Percentiles rank a stretch among this genome's conserved stretches.
Evolutionary conservation across 2,113 vertebrate genomes (phyloP).

Genomic region (Notothenia rossii): DNA sequence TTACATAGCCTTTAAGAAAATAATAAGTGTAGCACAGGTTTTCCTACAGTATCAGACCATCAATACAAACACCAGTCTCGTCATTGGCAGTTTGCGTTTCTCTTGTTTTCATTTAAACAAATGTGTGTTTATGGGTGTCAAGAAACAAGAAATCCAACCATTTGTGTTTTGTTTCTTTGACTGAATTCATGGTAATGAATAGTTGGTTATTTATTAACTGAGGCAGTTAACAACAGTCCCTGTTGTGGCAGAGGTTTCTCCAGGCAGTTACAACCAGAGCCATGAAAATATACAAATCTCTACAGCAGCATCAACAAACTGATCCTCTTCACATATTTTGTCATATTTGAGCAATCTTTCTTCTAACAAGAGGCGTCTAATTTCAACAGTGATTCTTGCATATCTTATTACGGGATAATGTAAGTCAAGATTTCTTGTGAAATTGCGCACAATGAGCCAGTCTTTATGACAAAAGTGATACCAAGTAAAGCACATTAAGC

Average conservation of each 20-base stretch:
- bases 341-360: not conserved
- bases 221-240: not conserved
- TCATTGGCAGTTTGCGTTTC: constrained; percentile 19
- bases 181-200: constrained; percentile 43
- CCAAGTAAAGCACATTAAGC: not conserved
- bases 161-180: constrained; percentile 32
- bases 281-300: constrained; percentile 63
- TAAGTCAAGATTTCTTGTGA: constrained; percentile 9
- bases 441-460: not conserved
- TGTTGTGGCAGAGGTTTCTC: not conserved
- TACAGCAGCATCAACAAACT: not conserved
- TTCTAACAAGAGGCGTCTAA: constrained; percentile 12
- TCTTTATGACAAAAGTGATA: not conserved
- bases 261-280: constrained; percentile 24
- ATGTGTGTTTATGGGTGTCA: constrained; percentile 27
- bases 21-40: not conserved
- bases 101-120: not conserved
- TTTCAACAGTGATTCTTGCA: constrained; percentile 14
- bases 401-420: constrained; percentile 28
- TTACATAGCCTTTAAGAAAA: constrained; percentile 42
- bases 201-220: constrained; percentile 65
- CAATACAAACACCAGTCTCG: constrained; percentile 44
- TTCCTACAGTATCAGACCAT: not conserved
- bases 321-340: no score
- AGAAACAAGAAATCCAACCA: constrained; percentile 35